Evolutionary conservation across 2,888 invertebrate genomes (phyloP).

Genomic region (Agrochola lychnidis): DNA sequence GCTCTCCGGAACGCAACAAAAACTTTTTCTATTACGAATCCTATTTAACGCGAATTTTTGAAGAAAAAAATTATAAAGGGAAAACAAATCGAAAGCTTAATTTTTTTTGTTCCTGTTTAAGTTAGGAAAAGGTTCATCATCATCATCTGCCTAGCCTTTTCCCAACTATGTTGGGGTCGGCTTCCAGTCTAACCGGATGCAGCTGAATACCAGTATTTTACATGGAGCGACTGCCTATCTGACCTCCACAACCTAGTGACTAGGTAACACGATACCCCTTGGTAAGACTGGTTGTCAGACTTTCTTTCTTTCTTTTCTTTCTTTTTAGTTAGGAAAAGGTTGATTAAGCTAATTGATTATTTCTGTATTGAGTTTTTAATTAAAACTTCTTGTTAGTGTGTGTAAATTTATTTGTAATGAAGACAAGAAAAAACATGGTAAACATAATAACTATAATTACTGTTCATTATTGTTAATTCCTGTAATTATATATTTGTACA

Average conservation of each 20-base stretch:
- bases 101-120: slow-evolving; percentile 16
- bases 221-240: too few relatives aligned
- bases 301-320: too few relatives aligned
- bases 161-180: too few relatives aligned
- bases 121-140: slow-evolving; percentile 3
- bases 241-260: too few relatives aligned
- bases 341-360: slow-evolving; percentile 13
- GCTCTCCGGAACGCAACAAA: slow-evolving; percentile 52
- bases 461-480: too few relatives aligned
- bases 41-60: slow-evolving; percentile 56
- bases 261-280: too few relatives aligned
- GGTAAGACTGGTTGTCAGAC: too few relatives aligned
- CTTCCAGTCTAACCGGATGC: too few relatives aligned
- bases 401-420: not conserved
- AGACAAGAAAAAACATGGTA: not conserved
- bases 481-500: too few relatives aligned
- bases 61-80: slow-evolving; percentile 29
- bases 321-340: slow-evolving; percentile 4
- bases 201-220: too few relatives aligned
- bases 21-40: slow-evolving; percentile 70
- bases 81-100: slow-evolving; percentile 50
- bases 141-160: too few relatives aligned
- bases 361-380: slow-evolving; percentile 8
- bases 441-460: not conserved
- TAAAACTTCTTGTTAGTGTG: not conserved